These are phyloP conservation scores for Prenolepis imparis DNA, from an alignment of 2,888 invertebrate genomes.

Conservation along the genomic window DNA sequence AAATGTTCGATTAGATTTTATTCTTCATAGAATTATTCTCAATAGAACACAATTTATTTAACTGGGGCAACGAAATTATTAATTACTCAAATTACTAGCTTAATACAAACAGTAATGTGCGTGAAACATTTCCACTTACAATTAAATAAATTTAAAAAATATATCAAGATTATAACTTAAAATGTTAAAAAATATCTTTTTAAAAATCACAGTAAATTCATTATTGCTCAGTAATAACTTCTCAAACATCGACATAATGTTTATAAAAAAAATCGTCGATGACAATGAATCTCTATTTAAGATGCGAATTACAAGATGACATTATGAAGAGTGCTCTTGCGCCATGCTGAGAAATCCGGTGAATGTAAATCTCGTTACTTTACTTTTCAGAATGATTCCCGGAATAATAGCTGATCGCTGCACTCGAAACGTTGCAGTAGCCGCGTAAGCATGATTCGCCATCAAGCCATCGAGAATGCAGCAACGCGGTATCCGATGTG, in stretches of 20 bases:
- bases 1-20: background rate
- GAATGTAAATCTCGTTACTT: constrained; percentile 46
- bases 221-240: background rate
- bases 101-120: background rate
- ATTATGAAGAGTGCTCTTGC: constrained; percentile 31
- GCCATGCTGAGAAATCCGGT: constrained; percentile 36
- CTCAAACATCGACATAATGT: background rate
- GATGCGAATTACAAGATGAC: constrained; percentile 31
- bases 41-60: too few species aligned
- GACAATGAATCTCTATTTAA: constrained; percentile 34
- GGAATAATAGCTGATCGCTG: constrained; percentile 42
- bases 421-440: constrained; percentile 46
- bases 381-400: constrained; percentile 40
- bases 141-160: constrained; percentile 20
- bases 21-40: background rate
- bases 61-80: too few species aligned
- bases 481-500: constrained; percentile 33
- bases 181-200: background rate
- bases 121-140: background rate
- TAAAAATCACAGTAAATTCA: background rate
- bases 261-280: constrained; percentile 21
- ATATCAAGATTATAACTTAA: background rate
- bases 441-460: constrained; percentile 51
- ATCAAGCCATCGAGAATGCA: constrained; percentile 31
- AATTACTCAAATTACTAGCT: background rate